Percentiles rank a stretch among this genome's conserved stretches.
Evolutionary conservation across 2,888 invertebrate species (phyloP).

Genomic region (Stenodema calcarata): DNA sequence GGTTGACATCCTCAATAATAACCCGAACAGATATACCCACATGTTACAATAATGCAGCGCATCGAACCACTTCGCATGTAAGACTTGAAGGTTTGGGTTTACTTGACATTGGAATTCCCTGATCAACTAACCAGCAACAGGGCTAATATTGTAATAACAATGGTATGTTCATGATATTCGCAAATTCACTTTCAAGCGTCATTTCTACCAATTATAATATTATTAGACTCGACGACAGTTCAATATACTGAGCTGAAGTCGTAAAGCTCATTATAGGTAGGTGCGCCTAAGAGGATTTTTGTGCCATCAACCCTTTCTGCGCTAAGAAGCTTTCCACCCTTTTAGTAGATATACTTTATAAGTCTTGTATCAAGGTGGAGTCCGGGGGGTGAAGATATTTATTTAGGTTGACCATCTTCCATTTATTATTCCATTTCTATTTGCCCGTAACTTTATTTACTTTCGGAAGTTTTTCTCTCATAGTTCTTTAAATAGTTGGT

Average conservation of each 20-base stretch:
- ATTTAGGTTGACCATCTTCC: neutral
- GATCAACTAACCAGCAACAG: too few relatives aligned
- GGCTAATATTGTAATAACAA: too few relatives aligned
- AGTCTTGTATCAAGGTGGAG: neutral
- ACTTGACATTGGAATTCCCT: too few relatives aligned
- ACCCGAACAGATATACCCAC: too few relatives aligned
- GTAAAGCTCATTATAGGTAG: neutral
- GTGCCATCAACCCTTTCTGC: neutral
- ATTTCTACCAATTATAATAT: neutral
- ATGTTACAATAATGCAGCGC: too few relatives aligned
- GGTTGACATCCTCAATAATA: too few relatives aligned
- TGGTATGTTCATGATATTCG: neutral
- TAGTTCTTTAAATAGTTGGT: too few relatives aligned
- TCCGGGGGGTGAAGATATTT: neutral
- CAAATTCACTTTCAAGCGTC: neutral
- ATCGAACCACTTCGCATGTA: too few relatives aligned
- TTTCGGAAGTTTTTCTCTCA: too few relatives aligned
- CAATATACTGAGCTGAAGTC: neutral
- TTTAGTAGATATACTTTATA: neutral
- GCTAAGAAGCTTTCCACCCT: neutral
- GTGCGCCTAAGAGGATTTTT: neutral
- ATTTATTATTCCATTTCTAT: neutral
- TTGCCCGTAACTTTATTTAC: neutral
- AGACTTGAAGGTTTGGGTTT: too few relatives aligned
- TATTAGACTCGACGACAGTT: neutral